Evolutionary conservation across 2,797 vertebrate genomes (phyloP).

Genomic region (Anas bahamensis): DNA sequence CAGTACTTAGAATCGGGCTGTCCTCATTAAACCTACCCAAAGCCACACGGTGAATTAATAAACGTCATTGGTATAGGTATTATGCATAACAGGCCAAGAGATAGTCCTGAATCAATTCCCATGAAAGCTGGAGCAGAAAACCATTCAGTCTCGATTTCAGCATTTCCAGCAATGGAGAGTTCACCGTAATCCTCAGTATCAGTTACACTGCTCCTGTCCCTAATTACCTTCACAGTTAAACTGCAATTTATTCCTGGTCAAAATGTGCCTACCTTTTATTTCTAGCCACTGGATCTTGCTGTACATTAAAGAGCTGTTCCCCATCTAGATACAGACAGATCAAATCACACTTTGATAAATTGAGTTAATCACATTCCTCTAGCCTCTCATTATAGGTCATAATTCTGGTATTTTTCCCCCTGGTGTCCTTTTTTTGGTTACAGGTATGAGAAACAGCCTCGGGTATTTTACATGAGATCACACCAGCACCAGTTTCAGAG

Average conservation of each 20-base stretch:
- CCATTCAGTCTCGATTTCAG: background rate
- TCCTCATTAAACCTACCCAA: background rate
- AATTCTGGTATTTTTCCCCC: background rate
- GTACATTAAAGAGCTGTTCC: background rate
- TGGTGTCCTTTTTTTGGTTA: background rate
- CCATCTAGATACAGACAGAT: background rate
- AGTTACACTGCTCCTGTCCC: background rate
- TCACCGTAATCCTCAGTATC: background rate
- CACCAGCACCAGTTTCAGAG: background rate
- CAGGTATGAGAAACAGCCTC: background rate
- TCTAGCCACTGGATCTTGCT: background rate
- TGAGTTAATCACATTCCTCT: background rate
- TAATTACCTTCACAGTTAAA: conserved; percentile 14
- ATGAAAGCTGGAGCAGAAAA: background rate
- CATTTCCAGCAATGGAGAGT: background rate
- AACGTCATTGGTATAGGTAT: background rate
- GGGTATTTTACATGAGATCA: background rate
- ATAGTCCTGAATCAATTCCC: background rate
- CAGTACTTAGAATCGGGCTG: background rate
- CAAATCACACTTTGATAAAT: background rate
- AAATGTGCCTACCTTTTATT: background rate
- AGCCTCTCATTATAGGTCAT: background rate
- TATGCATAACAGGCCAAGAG: background rate
- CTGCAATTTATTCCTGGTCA: conserved; percentile 3
- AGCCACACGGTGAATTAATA: background rate